Evolutionary conservation across 2,888 invertebrate genomes (phyloP).

Genomic region (Sialis fuliginosa): DNA sequence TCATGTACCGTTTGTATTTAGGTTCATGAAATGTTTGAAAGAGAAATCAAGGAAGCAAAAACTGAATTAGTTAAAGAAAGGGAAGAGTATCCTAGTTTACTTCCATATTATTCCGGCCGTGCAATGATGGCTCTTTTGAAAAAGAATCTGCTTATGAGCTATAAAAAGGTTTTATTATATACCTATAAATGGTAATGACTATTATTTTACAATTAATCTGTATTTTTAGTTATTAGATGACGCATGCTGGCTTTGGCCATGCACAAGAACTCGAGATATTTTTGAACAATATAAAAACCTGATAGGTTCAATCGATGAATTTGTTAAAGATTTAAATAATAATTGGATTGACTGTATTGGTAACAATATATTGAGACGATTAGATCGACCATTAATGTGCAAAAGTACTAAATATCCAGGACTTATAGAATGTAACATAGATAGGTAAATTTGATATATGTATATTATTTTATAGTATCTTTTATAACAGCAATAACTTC

Average conservation of each 20-base stretch:
- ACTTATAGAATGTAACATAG: constrained; percentile 63
- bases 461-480: no score
- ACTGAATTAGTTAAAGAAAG: constrained; percentile 44
- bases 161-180: constrained; percentile 31
- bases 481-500: no score
- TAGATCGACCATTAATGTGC: constrained; percentile 57
- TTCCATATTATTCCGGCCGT: constrained; percentile 56
- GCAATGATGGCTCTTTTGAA: constrained; percentile 50
- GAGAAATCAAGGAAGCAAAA: constrained; percentile 56
- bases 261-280: constrained; percentile 53
- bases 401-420: constrained; percentile 44
- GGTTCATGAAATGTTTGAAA: constrained; percentile 59
- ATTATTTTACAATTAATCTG: constrained; percentile 2
- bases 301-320: constrained; percentile 36
- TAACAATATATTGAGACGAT: constrained; percentile 34
- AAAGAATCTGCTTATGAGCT: constrained; percentile 38
- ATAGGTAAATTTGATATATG: constrained; percentile 32
- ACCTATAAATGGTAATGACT: neutral
- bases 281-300: constrained; percentile 47
- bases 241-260: constrained; percentile 61
- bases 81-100: constrained; percentile 40
- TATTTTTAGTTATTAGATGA: constrained; percentile 39
- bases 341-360: constrained; percentile 40
- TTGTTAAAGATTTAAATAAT: constrained; percentile 31
- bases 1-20: constrained; percentile 13